Base-by-base conservation (phyloP, 2,113 vertebrate species). In the Verasper variegatus region DNA sequence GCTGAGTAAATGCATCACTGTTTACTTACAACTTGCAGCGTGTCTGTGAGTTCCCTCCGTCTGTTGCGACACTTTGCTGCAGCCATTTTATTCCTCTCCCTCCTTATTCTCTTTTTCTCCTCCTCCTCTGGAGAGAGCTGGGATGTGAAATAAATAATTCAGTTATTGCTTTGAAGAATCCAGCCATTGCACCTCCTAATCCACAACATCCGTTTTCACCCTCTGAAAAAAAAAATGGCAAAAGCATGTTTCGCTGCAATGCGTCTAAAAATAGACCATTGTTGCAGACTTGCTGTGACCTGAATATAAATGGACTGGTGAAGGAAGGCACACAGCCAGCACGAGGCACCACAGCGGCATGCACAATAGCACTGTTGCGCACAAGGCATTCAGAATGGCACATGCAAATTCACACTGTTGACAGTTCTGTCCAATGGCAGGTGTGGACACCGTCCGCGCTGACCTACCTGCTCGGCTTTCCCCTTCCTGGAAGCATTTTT, bases 81-180 rank as follows among this genome's bases (percentile, higher is more conserved):
- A 86, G 98, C 98, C 97, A 98, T 98, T 92, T 99, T 99, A 96
- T 99, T 99, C 87, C 98, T 96, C 94, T 99, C 98, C 82, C 98
- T 95, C 87, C 98, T 94, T 83, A 99, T 94, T 90, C 95, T 95
- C 87, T 97, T 96, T 78, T 98, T 99, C 87, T 98, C 98, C 75
- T 99, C 98, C 87, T 99, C 98, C 92, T 98, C 97, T 5, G 97
- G 96, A 74, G 97, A 97, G 71, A 99, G 93, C 98, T 99, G 87
- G 2, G 71, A 76, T 31, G 78, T 5, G 59, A 71, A 52, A 87
- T 40, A 84, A 92, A 82, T 62, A 58, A 82, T 74, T 82, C 18
- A 81, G 73, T 89, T 68, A 88, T 72, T 82, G 84, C 63, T 65
- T 65, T 75, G 69, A 87, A 78, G 77, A 76, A 87, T 79, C 77